Conservation (phyloP, 2,797 vertebrate genomes). For the Poliocrania exsul region DNA sequence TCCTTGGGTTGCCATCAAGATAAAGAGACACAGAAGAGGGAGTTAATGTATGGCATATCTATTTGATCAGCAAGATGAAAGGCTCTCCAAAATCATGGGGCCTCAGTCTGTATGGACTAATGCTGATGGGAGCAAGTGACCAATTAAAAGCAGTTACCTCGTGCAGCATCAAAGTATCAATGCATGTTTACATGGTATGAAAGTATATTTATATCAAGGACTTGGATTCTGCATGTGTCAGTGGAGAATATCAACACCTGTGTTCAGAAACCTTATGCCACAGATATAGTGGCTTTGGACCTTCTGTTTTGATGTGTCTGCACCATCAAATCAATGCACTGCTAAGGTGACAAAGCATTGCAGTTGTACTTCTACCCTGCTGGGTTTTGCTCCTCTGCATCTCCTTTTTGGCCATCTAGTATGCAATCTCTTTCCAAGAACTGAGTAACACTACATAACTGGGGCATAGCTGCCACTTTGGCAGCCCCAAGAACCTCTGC, state of each 20-base stretch:
- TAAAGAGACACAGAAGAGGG: background rate
- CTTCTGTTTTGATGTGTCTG: background rate
- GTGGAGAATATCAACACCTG: background rate
- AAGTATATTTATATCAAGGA: background rate
- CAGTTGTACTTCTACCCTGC: background rate
- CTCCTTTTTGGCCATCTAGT: background rate
- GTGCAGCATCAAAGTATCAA: background rate
- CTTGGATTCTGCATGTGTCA: background rate
- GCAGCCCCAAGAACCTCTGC: background rate
- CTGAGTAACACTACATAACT: background rate
- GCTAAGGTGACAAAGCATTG: background rate
- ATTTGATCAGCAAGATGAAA: background rate
- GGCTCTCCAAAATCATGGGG: background rate
- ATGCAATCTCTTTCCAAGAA: background rate
- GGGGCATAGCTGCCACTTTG: background rate
- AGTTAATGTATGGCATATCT: background rate
- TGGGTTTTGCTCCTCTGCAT: background rate
- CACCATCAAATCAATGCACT: background rate
- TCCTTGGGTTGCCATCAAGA: background rate
- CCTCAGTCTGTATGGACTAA: background rate
- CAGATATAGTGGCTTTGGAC: accelerated
- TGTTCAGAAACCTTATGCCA: background rate
- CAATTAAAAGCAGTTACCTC: background rate
- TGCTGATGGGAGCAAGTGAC: background rate
- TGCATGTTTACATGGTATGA: background rate